Base-by-base conservation (phyloP, 1,140 invertebrate genomes). In the Drosophila micromelanica region DNA sequence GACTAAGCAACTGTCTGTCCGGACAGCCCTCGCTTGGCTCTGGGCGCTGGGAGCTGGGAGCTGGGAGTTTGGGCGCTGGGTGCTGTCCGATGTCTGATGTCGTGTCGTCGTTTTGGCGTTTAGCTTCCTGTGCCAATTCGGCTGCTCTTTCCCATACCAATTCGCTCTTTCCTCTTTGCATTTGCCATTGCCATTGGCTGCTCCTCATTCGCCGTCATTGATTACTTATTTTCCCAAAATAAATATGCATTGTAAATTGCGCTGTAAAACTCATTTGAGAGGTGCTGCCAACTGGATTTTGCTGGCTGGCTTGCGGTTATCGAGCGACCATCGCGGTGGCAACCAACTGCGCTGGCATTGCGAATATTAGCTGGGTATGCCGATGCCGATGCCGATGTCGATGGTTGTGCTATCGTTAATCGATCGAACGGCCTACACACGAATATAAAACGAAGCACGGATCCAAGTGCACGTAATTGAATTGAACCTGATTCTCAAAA, bases 211-310 rank as follows among this genome's bases (percentile, higher is more conserved):
- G 38, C 42, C 55, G 35, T 57, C 71, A 87, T 86, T 87, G 82
- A 87, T 87, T 87, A 87, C 84, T 82, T 82, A 87, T 87, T 87
- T 87, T 87, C 82, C 75, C 84, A 87, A 78, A 82, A 89, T 89
- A 89, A 87, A 87, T 87, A 87, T 89, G 82, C 82, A 89, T 78
- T 87, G 82, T 76, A 81, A 87, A 86, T 86, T 86, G 81, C 69
- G 45, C 38, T 56, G 62, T 13, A 59, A 80, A 79, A 80, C 78
- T 76, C 78, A 80, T 80, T 80, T 80, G 79, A 82, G 74, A 65
- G 40, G 38, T 55, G 57, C 55, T 55, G 40, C 8, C 35, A 37
- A 54, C 76, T 60, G 20, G 55, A 13, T 32, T 52, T 27, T 35
- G 42, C 40, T 68, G 74, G 42, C 40, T 68, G 74, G 38, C 35